Evolutionary conservation across 2,797 vertebrate species (phyloP), one percentile per base, ranked within the genome.

Genomic region (Urophycis tenuis): DNA sequence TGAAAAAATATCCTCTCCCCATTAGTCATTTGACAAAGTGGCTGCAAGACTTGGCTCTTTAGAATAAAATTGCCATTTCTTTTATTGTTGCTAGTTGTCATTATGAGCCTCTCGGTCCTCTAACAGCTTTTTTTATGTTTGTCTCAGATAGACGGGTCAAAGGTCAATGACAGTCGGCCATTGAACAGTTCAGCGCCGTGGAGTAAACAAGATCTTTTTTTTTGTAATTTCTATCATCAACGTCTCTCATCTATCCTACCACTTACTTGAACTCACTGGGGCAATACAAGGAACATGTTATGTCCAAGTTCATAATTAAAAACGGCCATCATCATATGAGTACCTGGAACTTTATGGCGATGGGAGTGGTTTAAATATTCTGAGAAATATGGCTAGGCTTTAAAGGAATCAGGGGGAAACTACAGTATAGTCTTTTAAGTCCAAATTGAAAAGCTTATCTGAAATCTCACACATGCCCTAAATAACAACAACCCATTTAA

Each of bases 381-480:
- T 45, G 49, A 75, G 69, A n/a, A 41, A 71, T 76, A 74, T n/a
- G n/a, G 70, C 39, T 25, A 29, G 75, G 75, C 73, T 82, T 75
- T 79, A 36, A 15, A 71, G 32, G 74, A 78, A 75, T 77, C 73
- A 70, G 71, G 49, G 53, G 34, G 60, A 79, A 79, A 70, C 34
- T 70, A 79, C 80, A 76, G 39, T 81, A 49, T 49, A 75, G 49
- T 82, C 76, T 76, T 78, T 53, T 77, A 19, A n/a, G 75, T 74
- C 53, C 72, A 73, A 81, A 81, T 74, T 75, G 72, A 80, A 84
- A 81, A 75, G 69, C 64, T 78, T 74, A 76, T 80, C 73, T 72
- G 22, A 32, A 74, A 74, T 80, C 74, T 64, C 74, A 75, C 39
- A 45, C 67, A 74, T 25, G 76, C 76, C 36, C 2, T 9, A 60